Evolutionary conservation across 2,797 vertebrate species (phyloP), one percentile per base, ranked within the genome.

Genomic region (Siniperca obscura): DNA sequence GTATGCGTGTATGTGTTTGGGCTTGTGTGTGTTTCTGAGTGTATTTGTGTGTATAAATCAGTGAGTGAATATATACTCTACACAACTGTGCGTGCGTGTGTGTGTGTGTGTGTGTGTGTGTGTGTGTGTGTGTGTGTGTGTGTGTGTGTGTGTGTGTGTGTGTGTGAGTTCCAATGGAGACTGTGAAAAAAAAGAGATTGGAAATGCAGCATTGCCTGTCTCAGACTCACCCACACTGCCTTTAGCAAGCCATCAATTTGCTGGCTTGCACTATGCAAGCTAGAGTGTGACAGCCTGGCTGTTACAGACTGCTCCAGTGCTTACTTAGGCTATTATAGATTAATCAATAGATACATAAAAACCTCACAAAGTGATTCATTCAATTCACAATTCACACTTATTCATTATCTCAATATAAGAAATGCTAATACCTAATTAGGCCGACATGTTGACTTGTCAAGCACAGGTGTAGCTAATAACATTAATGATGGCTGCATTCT

Each of bases 271-370:
- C 73, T 8, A n/a, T 44, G 61, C 53, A 74, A 76, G 74, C 60
- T 16, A 0, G 30, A 60, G 74, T 62, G 72, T 82, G 89, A 84
- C 89, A 81, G 78, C 7, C 66, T 48, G 59, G 79, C 81, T 80
- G 80, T 73, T 83, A 22, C 79, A 82, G 55, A 69, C 70, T 36
- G 82, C 25, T 75, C 67, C 46, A 16, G 57, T 55, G 84, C 80
- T 89, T 80, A 81, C 85, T 86, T 81, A 72, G 72, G 50, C 85
- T 79, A 17, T 84, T 89, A 85, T 40, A 76, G 82, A 84, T 90
- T 48, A 83, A 90, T 91, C 91, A 86, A 91, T 89, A 76, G 57
- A 69, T 57, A 71, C 70, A 87, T 87, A 87, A 84, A 90, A 85
- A 80, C 59, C 81, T 78, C 79, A 60, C 61, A 22, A 74, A 77